Conservation (phyloP, 2,113 vertebrate genomes). For the Perca fluviatilis region DNA sequence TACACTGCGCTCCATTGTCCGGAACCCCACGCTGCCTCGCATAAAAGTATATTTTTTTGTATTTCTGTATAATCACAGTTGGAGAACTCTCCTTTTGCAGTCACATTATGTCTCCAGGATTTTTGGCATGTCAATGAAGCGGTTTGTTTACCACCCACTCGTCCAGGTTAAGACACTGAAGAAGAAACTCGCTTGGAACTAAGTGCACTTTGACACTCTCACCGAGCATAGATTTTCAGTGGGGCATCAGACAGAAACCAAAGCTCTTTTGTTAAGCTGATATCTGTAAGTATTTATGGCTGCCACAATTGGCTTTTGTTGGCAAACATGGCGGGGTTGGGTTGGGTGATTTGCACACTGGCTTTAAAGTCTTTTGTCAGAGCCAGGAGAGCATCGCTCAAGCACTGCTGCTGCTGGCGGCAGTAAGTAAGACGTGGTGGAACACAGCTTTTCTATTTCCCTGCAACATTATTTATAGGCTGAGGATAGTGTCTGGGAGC, state of each 20-base stretch:
- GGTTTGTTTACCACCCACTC: constrained; percentile 55
- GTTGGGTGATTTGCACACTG: constrained; percentile 77
- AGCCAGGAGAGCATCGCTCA: constrained; percentile 70
- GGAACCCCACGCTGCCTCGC: constrained; percentile 44
- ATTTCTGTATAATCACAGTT: constrained; percentile 60
- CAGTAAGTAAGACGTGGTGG: constrained; percentile 53
- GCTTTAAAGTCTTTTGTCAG: constrained; percentile 78
- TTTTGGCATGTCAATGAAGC: constrained; percentile 27
- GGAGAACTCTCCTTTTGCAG: constrained; percentile 45
- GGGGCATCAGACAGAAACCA: constrained; percentile 61
- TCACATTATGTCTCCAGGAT: constrained; percentile 43
- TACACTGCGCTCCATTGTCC: constrained; percentile 74
- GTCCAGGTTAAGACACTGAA: constrained; percentile 53
- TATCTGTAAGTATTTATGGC: constrained; percentile 80
- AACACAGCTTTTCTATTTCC: constrained; percentile 69
- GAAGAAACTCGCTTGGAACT: constrained; percentile 32
- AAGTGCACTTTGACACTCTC: constrained; percentile 45
- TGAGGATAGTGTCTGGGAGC: constrained; percentile 46
- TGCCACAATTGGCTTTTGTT: constrained; percentile 81
- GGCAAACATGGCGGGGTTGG: constrained; percentile 64
- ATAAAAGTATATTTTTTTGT: constrained; percentile 65
- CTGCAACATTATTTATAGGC: constrained; percentile 64
- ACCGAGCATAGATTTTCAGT: constrained; percentile 55
- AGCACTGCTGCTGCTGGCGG: constrained; percentile 57
- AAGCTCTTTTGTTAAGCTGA: constrained; percentile 76